phyloP scores from a whole-genome alignment of 2,797 vertebrate genomes.

The Cephalopachus bancanus region DNA sequence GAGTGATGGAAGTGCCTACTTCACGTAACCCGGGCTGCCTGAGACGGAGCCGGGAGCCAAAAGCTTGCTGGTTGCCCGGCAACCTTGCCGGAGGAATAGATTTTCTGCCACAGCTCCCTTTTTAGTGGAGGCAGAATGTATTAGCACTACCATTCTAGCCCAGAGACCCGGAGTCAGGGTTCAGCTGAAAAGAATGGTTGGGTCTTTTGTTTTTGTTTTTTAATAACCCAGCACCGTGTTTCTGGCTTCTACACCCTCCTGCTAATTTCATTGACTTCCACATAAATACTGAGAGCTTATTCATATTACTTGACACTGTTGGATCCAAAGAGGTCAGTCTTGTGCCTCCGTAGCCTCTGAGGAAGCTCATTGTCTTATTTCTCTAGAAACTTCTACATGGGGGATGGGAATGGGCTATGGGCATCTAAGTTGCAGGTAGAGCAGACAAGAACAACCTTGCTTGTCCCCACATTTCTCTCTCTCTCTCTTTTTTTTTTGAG shows the following conservation, averaged over 20 bases:
- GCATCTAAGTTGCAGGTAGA: neutral
- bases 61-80: constrained; percentile 93
- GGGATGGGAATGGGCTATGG: neutral
- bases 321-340: neutral
- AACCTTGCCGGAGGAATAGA: constrained; percentile 91
- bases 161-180: neutral
- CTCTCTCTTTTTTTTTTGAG: neutral
- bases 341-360: neutral
- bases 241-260: constrained; percentile 66
- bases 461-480: constrained; percentile 7
- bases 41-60: constrained; percentile 88
- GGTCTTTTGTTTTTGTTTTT: constrained; percentile 42
- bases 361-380: constrained; percentile 23
- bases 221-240: constrained; percentile 38
- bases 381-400: neutral
- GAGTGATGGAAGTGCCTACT: constrained; percentile 89
- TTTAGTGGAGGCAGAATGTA: constrained; percentile 86
- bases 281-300: constrained; percentile 68
- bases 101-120: constrained; percentile 88
- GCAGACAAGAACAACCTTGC: neutral
- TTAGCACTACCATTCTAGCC: constrained; percentile 76
- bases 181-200: constrained; percentile 40
- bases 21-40: constrained; percentile 79
- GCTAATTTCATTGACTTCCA: constrained; percentile 81
- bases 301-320: constrained; percentile 30